phyloP scores from a whole-genome alignment of 2,113 vertebrate genomes.

The Oceanodroma tethys region DNA sequence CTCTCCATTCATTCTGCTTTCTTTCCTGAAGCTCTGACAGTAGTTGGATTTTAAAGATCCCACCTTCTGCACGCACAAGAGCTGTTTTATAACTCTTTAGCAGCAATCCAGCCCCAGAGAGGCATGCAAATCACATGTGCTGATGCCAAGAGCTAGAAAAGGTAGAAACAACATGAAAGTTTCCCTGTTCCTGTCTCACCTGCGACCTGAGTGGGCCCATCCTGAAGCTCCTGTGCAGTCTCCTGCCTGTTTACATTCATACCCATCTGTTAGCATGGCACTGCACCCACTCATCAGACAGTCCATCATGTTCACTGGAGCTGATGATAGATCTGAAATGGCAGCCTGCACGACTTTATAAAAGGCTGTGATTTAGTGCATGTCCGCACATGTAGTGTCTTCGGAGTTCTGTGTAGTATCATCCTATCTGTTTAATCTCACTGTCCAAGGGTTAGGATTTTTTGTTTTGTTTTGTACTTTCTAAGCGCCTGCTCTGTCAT shows the following conservation, averaged over 20 bases:
- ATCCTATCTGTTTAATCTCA: constrained; percentile 55
- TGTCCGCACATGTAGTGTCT: not conserved
- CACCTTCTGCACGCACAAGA: not conserved
- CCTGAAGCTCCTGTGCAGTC: not conserved
- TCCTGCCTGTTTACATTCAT: not conserved
- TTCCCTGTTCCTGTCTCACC: not conserved
- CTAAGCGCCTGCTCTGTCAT: constrained; percentile 21
- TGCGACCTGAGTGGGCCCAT: not conserved
- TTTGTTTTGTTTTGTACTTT: constrained; percentile 40
- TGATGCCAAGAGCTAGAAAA: not conserved
- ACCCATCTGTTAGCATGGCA: not conserved
- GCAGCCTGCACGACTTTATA: constrained; percentile 29
- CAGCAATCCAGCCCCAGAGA: not conserved
- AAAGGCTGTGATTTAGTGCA: constrained; percentile 43
- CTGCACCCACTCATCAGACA: not conserved
- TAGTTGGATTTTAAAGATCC: not conserved
- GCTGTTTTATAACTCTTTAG: not conserved
- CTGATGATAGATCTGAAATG: constrained; percentile 27
- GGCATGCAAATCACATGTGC: not conserved
- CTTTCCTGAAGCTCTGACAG: not conserved
- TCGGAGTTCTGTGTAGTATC: not conserved
- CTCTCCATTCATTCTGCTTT: not conserved
- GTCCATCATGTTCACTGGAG: not conserved
- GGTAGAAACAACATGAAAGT: not conserved
- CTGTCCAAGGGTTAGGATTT: not conserved